Conservation (phyloP, 2,797 vertebrate genomes). For the Gambelia wislizenii region DNA sequence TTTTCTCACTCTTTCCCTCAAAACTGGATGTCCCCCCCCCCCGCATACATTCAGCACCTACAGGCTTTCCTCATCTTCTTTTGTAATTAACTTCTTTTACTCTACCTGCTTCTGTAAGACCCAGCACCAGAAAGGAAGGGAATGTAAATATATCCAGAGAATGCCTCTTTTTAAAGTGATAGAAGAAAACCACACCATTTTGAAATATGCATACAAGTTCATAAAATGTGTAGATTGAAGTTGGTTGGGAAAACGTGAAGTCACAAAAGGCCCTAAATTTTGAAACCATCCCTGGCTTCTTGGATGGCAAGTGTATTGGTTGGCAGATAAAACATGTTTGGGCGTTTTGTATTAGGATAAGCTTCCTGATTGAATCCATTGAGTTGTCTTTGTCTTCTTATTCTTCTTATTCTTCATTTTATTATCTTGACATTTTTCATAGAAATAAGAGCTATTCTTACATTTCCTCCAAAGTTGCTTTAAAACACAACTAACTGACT, state of each 20-base stretch:
- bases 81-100: background rate
- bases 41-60: too few species aligned
- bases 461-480: background rate
- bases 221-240: background rate
- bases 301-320: background rate
- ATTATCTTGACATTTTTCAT: constrained; percentile 10
- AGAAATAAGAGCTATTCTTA: background rate
- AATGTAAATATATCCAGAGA: background rate
- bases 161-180: background rate
- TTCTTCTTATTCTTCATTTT: background rate
- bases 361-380: background rate
- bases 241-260: background rate
- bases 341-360: background rate
- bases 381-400: background rate
- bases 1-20: too few species aligned
- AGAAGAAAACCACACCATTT: background rate
- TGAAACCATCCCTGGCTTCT: background rate
- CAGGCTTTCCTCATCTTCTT: background rate
- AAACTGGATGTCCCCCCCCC: too few species aligned
- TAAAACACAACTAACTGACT: background rate
- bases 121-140: background rate
- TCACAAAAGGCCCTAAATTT: background rate
- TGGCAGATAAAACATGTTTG: background rate
- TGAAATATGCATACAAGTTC: background rate
- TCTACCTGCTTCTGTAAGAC: background rate